A percentile compares a stretch with the other conserved stretches of the same genome.
phyloP scores from a whole-genome alignment of 2,113 vertebrate species.

The Rhipidura dahli region DNA sequence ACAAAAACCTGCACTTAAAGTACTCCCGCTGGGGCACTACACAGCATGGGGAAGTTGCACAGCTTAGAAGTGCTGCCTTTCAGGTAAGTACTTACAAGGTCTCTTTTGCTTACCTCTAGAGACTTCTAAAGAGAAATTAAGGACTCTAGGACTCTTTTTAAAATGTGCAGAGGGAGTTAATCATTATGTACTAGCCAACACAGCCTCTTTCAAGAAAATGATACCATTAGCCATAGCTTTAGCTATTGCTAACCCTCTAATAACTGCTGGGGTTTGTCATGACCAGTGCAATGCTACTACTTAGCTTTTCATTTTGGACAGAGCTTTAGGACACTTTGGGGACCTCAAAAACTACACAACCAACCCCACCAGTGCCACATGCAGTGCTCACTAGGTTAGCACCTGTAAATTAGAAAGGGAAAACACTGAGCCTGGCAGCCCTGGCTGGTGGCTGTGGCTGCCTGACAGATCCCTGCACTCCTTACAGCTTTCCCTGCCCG shows the following conservation, averaged over 20 bases:
- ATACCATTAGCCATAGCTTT: not conserved
- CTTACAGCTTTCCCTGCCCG: not conserved
- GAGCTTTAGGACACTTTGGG: not conserved
- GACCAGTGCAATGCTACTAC: not conserved
- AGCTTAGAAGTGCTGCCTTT: not conserved
- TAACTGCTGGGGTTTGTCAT: not conserved
- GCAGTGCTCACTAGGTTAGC: not conserved
- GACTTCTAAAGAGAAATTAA: not conserved
- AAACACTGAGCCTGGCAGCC: not conserved
- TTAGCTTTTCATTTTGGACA: not conserved
- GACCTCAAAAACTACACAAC: not conserved
- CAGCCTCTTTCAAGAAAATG: not conserved
- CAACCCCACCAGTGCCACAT: not conserved
- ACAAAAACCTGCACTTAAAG: conserved; percentile 5
- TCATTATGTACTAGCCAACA: not conserved
- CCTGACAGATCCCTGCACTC: not conserved
- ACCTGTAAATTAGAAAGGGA: not conserved
- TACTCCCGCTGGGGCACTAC: not conserved
- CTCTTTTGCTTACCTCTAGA: not conserved
- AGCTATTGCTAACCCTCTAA: not conserved
- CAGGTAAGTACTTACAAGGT: not conserved
- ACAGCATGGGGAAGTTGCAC: not conserved
- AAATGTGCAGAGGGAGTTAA: not conserved
- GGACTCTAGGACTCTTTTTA: not conserved
- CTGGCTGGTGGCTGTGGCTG: not conserved